Base-by-base conservation (phyloP, 2,113 vertebrate species). In the Bostrychus sinensis region DNA sequence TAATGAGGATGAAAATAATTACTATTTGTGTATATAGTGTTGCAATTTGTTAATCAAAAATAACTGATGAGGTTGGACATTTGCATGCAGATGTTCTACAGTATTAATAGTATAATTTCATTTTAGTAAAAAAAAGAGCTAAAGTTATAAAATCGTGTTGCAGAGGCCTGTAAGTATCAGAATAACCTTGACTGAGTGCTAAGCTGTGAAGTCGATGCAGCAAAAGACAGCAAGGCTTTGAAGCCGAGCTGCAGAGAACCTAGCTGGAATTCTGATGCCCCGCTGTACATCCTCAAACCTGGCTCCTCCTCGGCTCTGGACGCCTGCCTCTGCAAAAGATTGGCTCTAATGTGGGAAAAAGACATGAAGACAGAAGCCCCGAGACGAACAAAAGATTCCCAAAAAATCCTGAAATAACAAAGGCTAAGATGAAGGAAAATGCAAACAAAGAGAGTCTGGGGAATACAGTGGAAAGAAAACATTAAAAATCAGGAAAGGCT, bases 241-340 rank as follows among this genome's bases (percentile, higher is more conserved):
- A 95, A 93, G 93, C 77, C 78, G 70, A 51, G 53, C 82, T 89
- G 94, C 93, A 91, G 93, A 94, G 91, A 86, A 78, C 83, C 86
- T 41, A 93, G 94, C 93, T 94, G 93, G 94, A 92, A 95, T 94
- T 91, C 93, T 89, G 86, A 93, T 92, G 90, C 19, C 48, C 54
- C 83, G 87, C 92, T 28, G 23, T 36, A 88, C 81, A 91, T 86
- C 82, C 62, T 23, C 60, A 55, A 81, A 71, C 54, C 61, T 57
- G 62, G 62, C 58, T 38, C 66, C 60, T 56, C 57, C 36, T 36
- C 30, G 4, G 16, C 66, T 45, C 38, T 22, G 6, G 14, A 37
- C 16, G 7, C 22, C 30, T 23, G 19, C 36, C 48, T 80, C 62
- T 60, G 64, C 58, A 56, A 70, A 43, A 14, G 53, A 70, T 71